Conservation (phyloP, 2,113 vertebrate species). For the Alethe castanea region DNA sequence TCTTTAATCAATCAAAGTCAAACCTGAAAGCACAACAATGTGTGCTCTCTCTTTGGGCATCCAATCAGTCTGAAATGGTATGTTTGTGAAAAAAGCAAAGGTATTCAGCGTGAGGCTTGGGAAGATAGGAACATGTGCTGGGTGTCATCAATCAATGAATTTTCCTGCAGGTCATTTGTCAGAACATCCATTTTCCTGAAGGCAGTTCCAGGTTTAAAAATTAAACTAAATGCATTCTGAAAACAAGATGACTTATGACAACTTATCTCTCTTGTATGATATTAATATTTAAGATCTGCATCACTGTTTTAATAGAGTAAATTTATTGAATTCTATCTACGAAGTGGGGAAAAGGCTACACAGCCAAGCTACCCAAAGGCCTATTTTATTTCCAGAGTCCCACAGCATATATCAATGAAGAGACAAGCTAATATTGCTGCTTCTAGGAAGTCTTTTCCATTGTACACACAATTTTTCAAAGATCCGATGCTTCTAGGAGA, state of each 20-base stretch:
- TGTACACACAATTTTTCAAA: neutral
- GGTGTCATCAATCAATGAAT: neutral
- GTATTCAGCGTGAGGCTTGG: neutral
- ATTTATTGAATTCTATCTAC: neutral
- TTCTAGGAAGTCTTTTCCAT: neutral
- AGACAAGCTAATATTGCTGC: neutral
- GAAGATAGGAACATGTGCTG: neutral
- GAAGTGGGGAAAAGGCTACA: neutral
- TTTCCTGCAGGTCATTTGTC: neutral
- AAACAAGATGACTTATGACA: neutral
- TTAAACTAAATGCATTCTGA: neutral
- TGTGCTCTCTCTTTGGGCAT: neutral
- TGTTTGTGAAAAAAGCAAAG: neutral
- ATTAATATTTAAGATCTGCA: neutral
- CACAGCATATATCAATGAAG: neutral
- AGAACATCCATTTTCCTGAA: neutral
- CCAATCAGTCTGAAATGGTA: neutral
- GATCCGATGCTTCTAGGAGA: neutral
- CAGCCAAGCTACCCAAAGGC: neutral
- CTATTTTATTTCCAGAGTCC: neutral
- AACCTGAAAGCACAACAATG: neutral
- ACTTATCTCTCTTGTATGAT: neutral
- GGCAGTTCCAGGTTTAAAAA: neutral
- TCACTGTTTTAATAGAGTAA: neutral
- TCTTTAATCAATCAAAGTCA: neutral